Evolutionary conservation across 2,888 invertebrate genomes (phyloP), one percentile per base, ranked within the genome.

Genomic region (Macrophya annulata): DNA sequence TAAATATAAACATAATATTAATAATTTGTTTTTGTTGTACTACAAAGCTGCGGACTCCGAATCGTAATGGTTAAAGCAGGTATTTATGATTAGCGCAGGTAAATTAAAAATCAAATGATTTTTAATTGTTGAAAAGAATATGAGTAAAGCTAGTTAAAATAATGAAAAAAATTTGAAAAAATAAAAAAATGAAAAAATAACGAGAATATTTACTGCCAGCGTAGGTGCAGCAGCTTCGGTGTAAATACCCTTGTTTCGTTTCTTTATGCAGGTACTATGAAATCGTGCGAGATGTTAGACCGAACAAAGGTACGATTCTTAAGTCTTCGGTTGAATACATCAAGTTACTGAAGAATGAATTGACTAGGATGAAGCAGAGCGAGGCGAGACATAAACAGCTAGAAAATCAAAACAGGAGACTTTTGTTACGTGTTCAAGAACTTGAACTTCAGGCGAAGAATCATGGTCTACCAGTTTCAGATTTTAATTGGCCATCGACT

Each of bases 291-390:
- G 98, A 98, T 93, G 97, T 98, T 68, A 95, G 98, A 48, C 98
- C 98, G 17, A 98, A 98, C 93, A 98, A 98, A 93, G 99, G 99
- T 17, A 99, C 99, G 1, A 99, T 99, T 88, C 94, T 99, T n/a
- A 99, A 99, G 94, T 99, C 99, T 62, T 98, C 99, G 10, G 99
- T 99, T 84, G 99, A 99, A 93, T 99, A 99, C 93, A 99, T 99
- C 90, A 97, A 98, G 93, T 96, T 97, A 87, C 94, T 99, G 85
- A 97, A 94, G 91, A 96, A 95, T 90, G 96, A 96, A 93, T 95
- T 97, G 85, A 96, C 96, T 85, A 95, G 96, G 89, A 94, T 98
- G 88, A 96, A 97, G 89, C 96, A 97, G 89, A 95, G 96, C 89
- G 98, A 98, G 91, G 95, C 96, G 86, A 95, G 97, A 87, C 95